Base-by-base conservation (phyloP, 2,113 vertebrate genomes). In the Psilopsiagon aymara region DNA sequence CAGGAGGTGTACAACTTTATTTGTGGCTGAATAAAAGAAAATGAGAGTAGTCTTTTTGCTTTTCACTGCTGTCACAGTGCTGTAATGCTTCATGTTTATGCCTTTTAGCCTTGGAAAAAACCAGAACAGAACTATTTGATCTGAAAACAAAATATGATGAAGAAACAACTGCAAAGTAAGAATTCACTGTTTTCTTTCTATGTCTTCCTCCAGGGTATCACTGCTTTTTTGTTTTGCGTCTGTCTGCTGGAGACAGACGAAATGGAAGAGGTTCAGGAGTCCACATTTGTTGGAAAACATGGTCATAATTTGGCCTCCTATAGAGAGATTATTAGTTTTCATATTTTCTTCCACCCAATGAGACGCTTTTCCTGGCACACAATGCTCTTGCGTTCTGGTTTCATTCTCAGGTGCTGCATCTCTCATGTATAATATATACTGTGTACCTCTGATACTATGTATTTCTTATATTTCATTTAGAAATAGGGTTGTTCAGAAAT, bases 131-230 rank as follows among this genome's bases (percentile, higher is more conserved):
- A 96, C 98, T 99, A 97, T 99, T 99, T 98, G 99, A 99, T 98
- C 98, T 99, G 98, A 99, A 99, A 99, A 98, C 99, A 97, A 99
- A 99, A 97, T 99, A 99, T 9, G 99, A 99, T 92, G 99, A 99
- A 98, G 99, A 99, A 97, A 99, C 99, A 88, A 99, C 99, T 95
- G 99, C 99, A 98, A 99, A 99, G 99, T 99, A 98, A 98, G 99
- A 98, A 41, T 90, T 80, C 25, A 33, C 21, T 88, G 59, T 83
- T 88, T 88, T 79, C 86, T 87, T 80, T 74, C 76, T 86, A 6
- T 86, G 39, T 87, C 80, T 95, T 81, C 89, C 51, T 51, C 60
- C 71, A 62, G 71, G 69, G 18, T 82, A 66, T 82, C 43, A 9
- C 60, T 95, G 88, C 41, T 66, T 88, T 94, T 86, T 83, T 86